phyloP scores from a whole-genome alignment of 1,140 invertebrate species.

The Ladona fulva region DNA sequence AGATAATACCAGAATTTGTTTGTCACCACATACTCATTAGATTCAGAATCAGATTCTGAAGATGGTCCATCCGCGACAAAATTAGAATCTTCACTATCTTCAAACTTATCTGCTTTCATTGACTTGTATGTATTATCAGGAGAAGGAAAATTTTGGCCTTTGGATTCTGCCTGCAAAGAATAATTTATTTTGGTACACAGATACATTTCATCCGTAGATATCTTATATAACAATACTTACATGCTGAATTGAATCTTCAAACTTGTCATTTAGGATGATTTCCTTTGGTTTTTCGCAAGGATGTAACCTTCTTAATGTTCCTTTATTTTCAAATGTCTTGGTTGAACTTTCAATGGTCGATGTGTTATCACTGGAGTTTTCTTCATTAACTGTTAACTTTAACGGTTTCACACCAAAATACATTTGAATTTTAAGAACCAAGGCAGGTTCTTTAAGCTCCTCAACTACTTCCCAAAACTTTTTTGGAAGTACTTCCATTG shows the following conservation, averaged over 20 bases:
- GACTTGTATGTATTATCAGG: neutral
- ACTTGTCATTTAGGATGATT: no score
- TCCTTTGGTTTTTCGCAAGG: no score
- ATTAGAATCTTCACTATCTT: neutral
- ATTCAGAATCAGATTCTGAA: constrained; percentile 28
- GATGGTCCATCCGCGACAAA: constrained; percentile 13
- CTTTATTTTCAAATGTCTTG: no score
- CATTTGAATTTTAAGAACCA: constrained; percentile 60
- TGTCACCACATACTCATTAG: constrained; percentile 45
- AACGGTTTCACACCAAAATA: constrained; percentile 47
- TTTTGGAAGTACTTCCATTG: neutral
- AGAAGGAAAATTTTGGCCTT: constrained; percentile 13
- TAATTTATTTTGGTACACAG: constrained; percentile 30
- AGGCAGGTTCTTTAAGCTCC: constrained; percentile 53
- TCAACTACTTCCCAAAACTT: constrained; percentile 36
- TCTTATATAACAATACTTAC: no score
- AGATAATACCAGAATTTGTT: constrained; percentile 81
- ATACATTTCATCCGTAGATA: constrained; percentile 23
- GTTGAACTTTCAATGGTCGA: no score
- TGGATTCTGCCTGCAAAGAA: constrained; percentile 20
- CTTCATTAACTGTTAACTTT: no score
- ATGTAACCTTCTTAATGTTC: no score
- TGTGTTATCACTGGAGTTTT: no score
- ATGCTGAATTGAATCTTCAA: no score
- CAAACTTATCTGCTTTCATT: neutral